Conservation (phyloP, 1,140 invertebrate genomes). For the Dendroctonus ponderosae region DNA sequence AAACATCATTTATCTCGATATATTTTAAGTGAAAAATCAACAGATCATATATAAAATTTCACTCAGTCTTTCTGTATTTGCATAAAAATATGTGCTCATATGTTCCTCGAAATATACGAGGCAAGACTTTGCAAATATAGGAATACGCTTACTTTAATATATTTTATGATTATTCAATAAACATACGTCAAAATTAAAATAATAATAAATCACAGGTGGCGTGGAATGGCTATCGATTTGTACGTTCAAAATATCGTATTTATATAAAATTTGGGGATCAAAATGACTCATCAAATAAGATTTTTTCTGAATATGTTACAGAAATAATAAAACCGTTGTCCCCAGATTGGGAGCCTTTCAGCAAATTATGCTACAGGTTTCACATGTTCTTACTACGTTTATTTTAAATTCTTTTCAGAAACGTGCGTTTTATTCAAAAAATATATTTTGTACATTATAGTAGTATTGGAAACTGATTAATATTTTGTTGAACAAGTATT, state of each 20-base stretch:
- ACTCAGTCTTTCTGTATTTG: slow-evolving; percentile 54
- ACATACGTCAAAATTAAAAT: slow-evolving; percentile 50
- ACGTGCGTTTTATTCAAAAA: neutral
- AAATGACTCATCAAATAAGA: slow-evolving; percentile 21
- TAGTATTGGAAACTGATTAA: neutral
- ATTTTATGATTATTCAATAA: slow-evolving; percentile 49
- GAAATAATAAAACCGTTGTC: neutral
- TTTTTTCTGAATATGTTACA: slow-evolving; percentile 12
- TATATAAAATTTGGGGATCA: slow-evolving; percentile 28
- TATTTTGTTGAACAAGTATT: neutral
- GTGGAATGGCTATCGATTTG: slow-evolving; percentile 50
- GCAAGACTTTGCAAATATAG: slow-evolving; percentile 50
- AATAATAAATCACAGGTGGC: slow-evolving; percentile 53
- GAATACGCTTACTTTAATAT: slow-evolving; percentile 49
- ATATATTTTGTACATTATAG: neutral
- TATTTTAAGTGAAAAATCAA: slow-evolving; percentile 51
- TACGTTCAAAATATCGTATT: slow-evolving; percentile 31
- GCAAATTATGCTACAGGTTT: too few species aligned
- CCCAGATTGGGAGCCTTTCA: too few species aligned
- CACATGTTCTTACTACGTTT: neutral
- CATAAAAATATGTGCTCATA: slow-evolving; percentile 53
- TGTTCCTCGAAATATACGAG: slow-evolving; percentile 50
- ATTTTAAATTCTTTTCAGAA: neutral
- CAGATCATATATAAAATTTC: slow-evolving; percentile 50
- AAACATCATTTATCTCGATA: slow-evolving; percentile 50